Evolutionary conservation across 2,113 vertebrate species (phyloP).

Genomic region (Grammomys dolichurus): DNA sequence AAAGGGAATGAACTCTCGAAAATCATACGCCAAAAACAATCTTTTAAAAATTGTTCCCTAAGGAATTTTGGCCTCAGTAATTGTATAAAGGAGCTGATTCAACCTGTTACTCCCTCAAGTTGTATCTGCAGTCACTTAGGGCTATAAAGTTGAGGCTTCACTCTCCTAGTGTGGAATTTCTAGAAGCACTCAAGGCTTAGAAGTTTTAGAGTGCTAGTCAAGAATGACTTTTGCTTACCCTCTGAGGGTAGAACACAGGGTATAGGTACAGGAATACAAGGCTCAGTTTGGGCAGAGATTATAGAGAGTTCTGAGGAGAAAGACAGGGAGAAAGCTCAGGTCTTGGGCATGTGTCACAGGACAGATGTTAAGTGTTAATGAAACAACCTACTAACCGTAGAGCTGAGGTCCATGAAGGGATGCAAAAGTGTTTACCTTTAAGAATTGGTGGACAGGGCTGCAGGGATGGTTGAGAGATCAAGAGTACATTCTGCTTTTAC

Average conservation of each 20-base stretch:
- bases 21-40: not conserved
- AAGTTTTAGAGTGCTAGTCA: not conserved
- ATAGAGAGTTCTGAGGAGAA: not conserved
- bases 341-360: not conserved
- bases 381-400: not conserved
- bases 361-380: not conserved
- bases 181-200: not conserved
- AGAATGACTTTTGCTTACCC: not conserved
- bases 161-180: constrained; percentile 8
- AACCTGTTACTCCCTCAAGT: not conserved
- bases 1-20: not conserved
- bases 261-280: not conserved
- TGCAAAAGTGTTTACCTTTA: not conserved
- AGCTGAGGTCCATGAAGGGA: not conserved
- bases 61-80: not conserved
- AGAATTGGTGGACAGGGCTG: not conserved
- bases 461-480: not conserved
- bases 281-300: not conserved
- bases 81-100: not conserved
- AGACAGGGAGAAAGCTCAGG: not conserved
- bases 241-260: not conserved
- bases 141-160: not conserved
- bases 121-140: not conserved
- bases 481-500: not conserved
- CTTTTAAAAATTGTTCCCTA: not conserved